These are phyloP conservation scores for Pogonocichla stellata DNA, from an alignment of 2,113 vertebrate genomes.

Conservation along the genomic window DNA sequence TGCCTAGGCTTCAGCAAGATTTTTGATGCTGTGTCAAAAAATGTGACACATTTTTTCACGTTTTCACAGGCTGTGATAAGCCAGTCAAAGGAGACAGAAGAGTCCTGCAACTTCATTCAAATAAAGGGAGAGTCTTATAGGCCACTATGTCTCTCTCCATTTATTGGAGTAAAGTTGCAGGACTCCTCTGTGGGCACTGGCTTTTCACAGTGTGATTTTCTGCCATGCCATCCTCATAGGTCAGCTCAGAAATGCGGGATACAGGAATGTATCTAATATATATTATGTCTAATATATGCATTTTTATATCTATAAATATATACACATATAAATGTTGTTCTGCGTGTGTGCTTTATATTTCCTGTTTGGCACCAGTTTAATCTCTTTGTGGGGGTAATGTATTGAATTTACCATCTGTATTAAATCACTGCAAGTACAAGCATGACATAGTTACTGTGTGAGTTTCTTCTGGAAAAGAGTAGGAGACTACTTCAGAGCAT, in stretches of 20 bases:
- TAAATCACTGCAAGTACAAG: neutral
- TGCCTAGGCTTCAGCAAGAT: too few species aligned
- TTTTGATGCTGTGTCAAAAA: neutral
- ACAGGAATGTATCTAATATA: neutral
- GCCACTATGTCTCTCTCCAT: neutral
- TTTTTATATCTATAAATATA: too few species aligned
- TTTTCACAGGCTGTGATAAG: neutral
- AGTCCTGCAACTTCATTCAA: neutral
- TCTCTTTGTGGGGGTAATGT: neutral
- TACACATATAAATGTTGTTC: neutral
- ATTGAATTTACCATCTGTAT: neutral
- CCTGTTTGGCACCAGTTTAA: neutral
- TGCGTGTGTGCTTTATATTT: neutral
- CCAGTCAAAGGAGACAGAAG: neutral
- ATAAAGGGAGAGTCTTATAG: neutral
- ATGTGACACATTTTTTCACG: too few species aligned
- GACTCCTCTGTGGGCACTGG: too few species aligned
- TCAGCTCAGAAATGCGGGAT: neutral
- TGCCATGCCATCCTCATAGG: neutral
- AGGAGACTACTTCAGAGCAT: neutral
- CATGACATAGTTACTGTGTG: neutral
- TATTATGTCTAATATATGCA: neutral
- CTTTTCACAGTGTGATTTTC: neutral
- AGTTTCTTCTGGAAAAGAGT: neutral
- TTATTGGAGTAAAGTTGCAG: neutral